These are phyloP conservation scores for Neopipo cinnamomea DNA, from an alignment of 2,113 vertebrate species.

Conservation along the genomic window DNA sequence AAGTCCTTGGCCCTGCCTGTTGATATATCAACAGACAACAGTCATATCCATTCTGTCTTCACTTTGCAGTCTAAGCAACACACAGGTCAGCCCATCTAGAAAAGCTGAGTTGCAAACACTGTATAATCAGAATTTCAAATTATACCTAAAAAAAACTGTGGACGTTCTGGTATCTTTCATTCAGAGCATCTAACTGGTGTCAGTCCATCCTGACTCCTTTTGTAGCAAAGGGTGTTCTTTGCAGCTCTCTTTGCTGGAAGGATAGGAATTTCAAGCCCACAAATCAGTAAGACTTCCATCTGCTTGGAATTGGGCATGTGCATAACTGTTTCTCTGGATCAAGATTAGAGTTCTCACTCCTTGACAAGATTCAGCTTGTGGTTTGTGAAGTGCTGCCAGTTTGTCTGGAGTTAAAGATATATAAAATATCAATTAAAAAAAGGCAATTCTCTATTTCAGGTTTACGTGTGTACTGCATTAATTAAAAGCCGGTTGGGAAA, in stretches of 20 bases:
- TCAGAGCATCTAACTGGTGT: not conserved
- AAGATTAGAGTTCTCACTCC: not conserved
- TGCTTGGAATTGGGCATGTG: not conserved
- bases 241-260: not conserved
- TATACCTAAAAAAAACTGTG: not conserved
- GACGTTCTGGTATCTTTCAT: not conserved
- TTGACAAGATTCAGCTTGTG: conserved; percentile 22
- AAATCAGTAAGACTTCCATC: not conserved
- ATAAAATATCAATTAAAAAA: not conserved
- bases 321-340: not conserved
- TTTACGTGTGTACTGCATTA: not conserved
- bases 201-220: not conserved
- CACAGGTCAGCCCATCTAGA: not conserved
- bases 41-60: not conserved
- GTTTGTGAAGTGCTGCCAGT: conserved; percentile 11
- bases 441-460: not conserved
- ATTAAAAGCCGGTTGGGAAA: not conserved
- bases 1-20: not conserved
- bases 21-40: not conserved
- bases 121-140: not conserved
- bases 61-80: not conserved
- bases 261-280: not conserved
- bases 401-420: conserved; percentile 1
- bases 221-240: not conserved
- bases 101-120: not conserved